Conservation (phyloP, 2,113 vertebrate species). For the Vidua chalybeata region DNA sequence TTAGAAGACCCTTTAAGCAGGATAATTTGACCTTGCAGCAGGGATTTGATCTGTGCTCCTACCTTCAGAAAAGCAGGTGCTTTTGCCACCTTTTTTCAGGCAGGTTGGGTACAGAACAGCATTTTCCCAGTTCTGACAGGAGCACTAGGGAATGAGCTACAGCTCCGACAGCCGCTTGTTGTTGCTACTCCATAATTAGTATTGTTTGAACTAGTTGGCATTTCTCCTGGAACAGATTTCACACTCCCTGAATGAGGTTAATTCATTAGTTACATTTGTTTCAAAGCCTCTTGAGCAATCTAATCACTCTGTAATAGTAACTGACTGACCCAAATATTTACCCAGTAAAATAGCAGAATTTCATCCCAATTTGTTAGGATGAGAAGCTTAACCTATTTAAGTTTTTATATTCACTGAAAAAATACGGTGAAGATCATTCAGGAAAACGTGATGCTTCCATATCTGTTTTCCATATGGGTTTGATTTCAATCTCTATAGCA, state of each 20-base stretch:
- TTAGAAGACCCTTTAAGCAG: neutral
- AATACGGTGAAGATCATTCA: neutral
- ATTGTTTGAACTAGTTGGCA: constrained; percentile 59
- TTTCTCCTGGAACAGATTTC: constrained; percentile 64
- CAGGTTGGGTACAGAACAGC: neutral
- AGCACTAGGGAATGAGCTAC: neutral
- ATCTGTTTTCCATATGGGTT: neutral
- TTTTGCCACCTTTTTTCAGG: neutral
- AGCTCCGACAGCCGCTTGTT: neutral
- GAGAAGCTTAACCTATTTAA: constrained; percentile 8
- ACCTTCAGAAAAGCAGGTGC: neutral
- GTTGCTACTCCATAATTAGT: constrained; percentile 48
- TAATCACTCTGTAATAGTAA: constrained; percentile 54
- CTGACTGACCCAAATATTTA: constrained; percentile 56
- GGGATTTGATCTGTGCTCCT: neutral
- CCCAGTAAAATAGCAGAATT: neutral
- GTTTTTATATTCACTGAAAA: neutral
- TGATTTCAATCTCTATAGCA: neutral
- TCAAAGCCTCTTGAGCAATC: constrained; percentile 60
- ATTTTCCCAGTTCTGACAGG: neutral
- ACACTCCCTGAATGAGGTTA: constrained; percentile 59
- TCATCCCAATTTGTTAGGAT: neutral
- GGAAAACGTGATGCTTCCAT: neutral
- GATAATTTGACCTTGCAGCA: neutral
- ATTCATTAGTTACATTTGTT: constrained; percentile 70